A percentile compares a stretch with the other conserved stretches of the same genome.
Evolutionary conservation across 2,113 vertebrate species (phyloP).

Genomic region (Pygathrix nemaeus): DNA sequence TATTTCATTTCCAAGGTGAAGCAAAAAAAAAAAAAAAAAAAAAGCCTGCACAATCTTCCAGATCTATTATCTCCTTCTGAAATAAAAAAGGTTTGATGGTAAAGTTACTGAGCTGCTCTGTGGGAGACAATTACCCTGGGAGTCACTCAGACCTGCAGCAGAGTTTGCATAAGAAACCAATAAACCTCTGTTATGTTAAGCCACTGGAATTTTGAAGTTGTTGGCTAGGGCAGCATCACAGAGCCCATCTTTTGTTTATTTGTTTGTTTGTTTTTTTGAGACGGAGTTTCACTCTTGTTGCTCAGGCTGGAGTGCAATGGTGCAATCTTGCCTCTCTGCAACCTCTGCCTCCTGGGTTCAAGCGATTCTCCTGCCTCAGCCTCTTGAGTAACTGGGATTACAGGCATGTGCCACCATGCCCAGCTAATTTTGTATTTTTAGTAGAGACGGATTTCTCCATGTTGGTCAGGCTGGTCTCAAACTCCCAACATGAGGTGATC

Average conservation of each 20-base stretch:
- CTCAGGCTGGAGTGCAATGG: too few species aligned
- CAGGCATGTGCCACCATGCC: too few species aligned
- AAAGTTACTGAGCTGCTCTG: neutral
- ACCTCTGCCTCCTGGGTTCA: too few species aligned
- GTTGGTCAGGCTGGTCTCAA: too few species aligned
- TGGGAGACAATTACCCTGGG: neutral
- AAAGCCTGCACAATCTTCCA: neutral
- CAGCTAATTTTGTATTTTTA: too few species aligned
- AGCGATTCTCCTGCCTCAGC: too few species aligned
- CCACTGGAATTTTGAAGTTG: neutral
- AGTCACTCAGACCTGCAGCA: neutral
- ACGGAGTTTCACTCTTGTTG: too few species aligned
- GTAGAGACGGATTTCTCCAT: too few species aligned
- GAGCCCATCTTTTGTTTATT: neutral
- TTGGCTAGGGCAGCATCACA: neutral
- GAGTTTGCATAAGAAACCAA: neutral
- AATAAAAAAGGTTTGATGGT: neutral
- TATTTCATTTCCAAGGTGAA: neutral
- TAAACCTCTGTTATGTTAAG: neutral
- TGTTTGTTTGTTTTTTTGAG: too few species aligned
- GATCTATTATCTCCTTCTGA: neutral
- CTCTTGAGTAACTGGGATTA: too few species aligned
- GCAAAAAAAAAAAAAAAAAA: neutral
- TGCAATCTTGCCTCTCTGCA: too few species aligned
- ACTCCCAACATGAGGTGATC: too few species aligned